These are phyloP conservation scores for Tortricodes alternella DNA, from an alignment of 2,888 invertebrate genomes.

Conservation along the genomic window DNA sequence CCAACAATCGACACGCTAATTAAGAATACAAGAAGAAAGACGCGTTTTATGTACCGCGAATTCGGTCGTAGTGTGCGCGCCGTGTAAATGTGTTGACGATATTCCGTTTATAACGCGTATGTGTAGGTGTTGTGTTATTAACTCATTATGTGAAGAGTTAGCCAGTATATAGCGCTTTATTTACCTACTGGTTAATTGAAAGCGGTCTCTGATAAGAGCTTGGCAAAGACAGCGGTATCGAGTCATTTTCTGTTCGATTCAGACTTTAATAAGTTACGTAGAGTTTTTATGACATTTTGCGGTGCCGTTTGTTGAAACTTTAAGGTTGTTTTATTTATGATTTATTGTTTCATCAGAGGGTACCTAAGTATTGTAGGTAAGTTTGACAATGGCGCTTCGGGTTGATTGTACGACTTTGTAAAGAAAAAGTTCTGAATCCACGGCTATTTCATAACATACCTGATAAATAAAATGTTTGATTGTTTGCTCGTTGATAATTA, in stretches of 20 bases:
- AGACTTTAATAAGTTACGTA: constrained; percentile 49
- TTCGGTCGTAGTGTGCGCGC: constrained; percentile 55
- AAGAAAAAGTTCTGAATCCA: neutral
- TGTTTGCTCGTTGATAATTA: no score
- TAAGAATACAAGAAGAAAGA: constrained; percentile 88
- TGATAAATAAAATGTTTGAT: neutral
- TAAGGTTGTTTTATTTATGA: constrained; percentile 26
- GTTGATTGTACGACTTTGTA: neutral
- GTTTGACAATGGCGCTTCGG: neutral
- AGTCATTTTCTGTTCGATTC: constrained; percentile 47
- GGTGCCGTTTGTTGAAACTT: constrained; percentile 25
- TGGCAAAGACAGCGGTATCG: constrained; percentile 65
- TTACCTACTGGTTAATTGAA: constrained; percentile 81
- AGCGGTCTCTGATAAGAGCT: constrained; percentile 73
- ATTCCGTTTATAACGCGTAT: constrained; percentile 45
- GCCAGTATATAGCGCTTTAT: constrained; percentile 73
- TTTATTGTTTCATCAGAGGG: constrained; percentile 7
- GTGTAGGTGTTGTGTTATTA: constrained; percentile 76
- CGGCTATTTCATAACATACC: neutral
- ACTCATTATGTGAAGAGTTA: constrained; percentile 82
- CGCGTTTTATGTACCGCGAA: constrained; percentile 79
- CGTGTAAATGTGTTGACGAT: constrained; percentile 40
- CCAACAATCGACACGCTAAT: constrained; percentile 82
- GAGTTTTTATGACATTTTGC: constrained; percentile 28
- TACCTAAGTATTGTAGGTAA: neutral